phyloP scores from a whole-genome alignment of 2,888 invertebrate species.

The Ophonus ardosiacus region DNA sequence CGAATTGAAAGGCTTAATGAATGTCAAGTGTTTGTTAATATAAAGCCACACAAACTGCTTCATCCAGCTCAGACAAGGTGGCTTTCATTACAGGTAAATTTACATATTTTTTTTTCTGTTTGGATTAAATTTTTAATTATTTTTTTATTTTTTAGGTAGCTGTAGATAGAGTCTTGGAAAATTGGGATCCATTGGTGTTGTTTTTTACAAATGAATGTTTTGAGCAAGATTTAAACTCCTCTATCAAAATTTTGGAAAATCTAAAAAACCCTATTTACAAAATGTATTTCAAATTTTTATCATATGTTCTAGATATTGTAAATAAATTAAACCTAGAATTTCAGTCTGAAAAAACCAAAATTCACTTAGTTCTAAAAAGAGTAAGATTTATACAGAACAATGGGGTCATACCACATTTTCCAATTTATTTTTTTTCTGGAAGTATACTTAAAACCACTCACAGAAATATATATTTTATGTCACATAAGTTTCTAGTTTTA shows the following conservation, averaged over 20 bases:
- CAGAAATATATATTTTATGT: too few relatives aligned
- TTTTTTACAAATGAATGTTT: conserved; percentile 55
- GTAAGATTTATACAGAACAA: conserved; percentile 55
- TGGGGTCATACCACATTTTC: too few relatives aligned
- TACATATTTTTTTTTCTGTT: too few relatives aligned
- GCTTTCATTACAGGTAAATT: neutral
- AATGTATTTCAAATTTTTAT: conserved; percentile 65
- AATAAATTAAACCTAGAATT: conserved; percentile 65
- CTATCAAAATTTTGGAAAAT: too few relatives aligned
- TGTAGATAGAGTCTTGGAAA: conserved; percentile 29
- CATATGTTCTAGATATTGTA: conserved; percentile 64
- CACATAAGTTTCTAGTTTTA: too few relatives aligned
- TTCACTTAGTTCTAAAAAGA: conserved; percentile 55
- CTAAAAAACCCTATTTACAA: conserved; percentile 57
- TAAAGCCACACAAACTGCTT: neutral
- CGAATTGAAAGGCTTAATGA: neutral
- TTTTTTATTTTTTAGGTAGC: neutral
- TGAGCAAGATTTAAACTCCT: conserved; percentile 3
- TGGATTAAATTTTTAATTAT: too few relatives aligned
- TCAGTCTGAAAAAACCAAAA: conserved; percentile 57
- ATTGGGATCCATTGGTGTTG: conserved; percentile 52
- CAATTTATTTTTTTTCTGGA: too few relatives aligned
- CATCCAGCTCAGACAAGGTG: neutral
- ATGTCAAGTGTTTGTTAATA: neutral
- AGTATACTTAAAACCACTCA: too few relatives aligned